phyloP scores from a whole-genome alignment of 2,888 invertebrate genomes.

The Agrypnus murinus region DNA sequence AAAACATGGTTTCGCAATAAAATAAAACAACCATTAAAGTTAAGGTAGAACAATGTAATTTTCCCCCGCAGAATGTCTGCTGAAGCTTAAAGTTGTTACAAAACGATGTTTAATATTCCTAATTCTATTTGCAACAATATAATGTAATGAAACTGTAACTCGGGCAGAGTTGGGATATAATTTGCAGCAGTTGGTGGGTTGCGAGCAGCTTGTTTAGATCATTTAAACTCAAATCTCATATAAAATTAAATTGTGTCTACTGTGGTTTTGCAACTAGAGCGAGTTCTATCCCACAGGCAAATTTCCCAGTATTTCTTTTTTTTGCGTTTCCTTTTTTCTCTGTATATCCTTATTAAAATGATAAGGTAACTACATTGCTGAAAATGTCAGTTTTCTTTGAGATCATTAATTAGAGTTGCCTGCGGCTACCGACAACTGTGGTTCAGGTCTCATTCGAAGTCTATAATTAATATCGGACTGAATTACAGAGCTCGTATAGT shows the following conservation, averaged over 20 bases:
- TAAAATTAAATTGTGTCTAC: constrained; percentile 50
- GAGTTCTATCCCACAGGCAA: constrained; percentile 34
- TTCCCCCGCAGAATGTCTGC: background rate
- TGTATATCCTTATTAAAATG: constrained; percentile 47
- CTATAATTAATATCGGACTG: constrained; percentile 54
- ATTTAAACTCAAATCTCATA: constrained; percentile 49
- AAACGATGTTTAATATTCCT: constrained; percentile 47
- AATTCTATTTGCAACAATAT: constrained; percentile 48
- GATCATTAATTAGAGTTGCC: constrained; percentile 53
- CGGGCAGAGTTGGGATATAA: constrained; percentile 43
- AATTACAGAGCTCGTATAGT: constrained; percentile 47
- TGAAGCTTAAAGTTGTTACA: constrained; percentile 21
- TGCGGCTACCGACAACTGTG: constrained; percentile 52
- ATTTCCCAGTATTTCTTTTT: constrained; percentile 38
- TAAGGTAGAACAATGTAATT: constrained; percentile 21
- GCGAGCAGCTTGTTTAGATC: constrained; percentile 49
- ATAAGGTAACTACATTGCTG: constrained; percentile 49
- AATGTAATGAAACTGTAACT: constrained; percentile 51
- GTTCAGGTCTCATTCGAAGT: constrained; percentile 49
- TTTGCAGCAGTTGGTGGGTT: constrained; percentile 45
- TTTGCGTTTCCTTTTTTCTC: constrained; percentile 28
- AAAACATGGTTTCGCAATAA: too few relatives aligned
- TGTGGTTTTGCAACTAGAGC: constrained; percentile 37
- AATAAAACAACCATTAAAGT: background rate
- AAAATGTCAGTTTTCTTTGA: constrained; percentile 52